Percentiles rank a stretch among this genome's conserved stretches.
These are phyloP conservation scores for Danio albolineatus DNA, from an alignment of 2,797 vertebrate genomes.

Conservation along the genomic window DNA sequence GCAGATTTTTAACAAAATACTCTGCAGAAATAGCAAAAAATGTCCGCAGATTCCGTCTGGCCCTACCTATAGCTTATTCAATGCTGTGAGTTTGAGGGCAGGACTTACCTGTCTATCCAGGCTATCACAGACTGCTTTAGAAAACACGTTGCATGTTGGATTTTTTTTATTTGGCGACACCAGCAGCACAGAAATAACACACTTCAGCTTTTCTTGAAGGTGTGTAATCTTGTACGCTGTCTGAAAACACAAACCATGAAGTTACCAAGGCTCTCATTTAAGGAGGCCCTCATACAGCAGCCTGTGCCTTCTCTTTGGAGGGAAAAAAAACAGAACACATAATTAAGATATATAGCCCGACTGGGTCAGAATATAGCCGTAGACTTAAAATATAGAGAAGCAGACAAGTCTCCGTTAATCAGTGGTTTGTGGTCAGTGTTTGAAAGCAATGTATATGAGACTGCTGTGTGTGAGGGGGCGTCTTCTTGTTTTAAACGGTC, in stretches of 20 bases:
- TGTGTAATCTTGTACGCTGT: constrained; percentile 73
- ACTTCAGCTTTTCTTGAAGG: constrained; percentile 49
- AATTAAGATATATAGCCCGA: constrained; percentile 79
- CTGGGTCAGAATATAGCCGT: constrained; percentile 78
- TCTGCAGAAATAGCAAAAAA: too few relatives aligned
- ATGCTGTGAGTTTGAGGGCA: not conserved
- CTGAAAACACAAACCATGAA: constrained; percentile 71
- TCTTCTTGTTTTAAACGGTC: constrained; percentile 67
- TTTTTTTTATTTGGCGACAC: not conserved
- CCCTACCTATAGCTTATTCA: too few relatives aligned
- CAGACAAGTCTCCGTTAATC: constrained; percentile 76
- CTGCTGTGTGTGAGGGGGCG: constrained; percentile 49
- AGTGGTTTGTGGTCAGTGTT: constrained; percentile 78
- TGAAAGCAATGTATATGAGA: constrained; percentile 71
- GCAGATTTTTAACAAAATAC: too few relatives aligned
- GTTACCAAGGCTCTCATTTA: constrained; percentile 76
- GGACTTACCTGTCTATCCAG: not conserved
- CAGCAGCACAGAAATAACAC: constrained; percentile 13
- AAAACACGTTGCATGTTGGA: not conserved
- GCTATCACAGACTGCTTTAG: not conserved
- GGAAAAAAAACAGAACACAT: constrained; percentile 77
- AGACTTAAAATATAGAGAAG: constrained; percentile 82
- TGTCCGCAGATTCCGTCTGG: too few relatives aligned
- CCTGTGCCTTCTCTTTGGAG: constrained; percentile 67
- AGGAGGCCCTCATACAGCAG: constrained; percentile 68